These are phyloP conservation scores for Trichonephila inaurata DNA, from an alignment of 1,140 invertebrate species.

Conservation along the genomic window DNA sequence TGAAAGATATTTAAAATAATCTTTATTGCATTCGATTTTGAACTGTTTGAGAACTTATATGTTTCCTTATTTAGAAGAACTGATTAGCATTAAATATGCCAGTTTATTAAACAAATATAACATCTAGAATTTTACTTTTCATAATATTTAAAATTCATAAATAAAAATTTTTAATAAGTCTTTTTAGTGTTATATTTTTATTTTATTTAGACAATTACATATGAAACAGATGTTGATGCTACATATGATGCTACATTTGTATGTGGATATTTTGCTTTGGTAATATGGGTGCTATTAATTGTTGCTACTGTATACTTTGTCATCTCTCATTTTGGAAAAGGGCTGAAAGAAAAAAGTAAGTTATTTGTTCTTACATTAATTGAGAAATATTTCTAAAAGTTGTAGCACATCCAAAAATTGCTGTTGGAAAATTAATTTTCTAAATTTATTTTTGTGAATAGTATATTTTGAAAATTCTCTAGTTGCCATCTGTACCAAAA, in stretches of 20 bases:
- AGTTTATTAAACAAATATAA: too few species aligned
- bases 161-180: neutral
- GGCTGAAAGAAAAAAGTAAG: conserved; percentile 74
- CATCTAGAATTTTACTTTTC: neutral
- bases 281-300: conserved; percentile 60
- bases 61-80: too few species aligned
- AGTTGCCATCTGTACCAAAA: too few species aligned
- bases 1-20: too few species aligned
- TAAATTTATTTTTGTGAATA: too few species aligned
- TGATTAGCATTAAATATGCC: too few species aligned
- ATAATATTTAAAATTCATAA: neutral
- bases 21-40: too few species aligned
- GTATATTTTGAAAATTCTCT: too few species aligned
- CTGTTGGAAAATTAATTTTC: too few species aligned
- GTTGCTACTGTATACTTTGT: conserved; percentile 58
- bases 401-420: too few species aligned
- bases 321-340: conserved; percentile 63
- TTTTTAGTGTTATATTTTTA: neutral
- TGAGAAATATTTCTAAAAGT: too few species aligned
- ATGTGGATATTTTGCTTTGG: conserved; percentile 68
- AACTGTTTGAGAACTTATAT: too few species aligned
- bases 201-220: conserved; percentile 52
- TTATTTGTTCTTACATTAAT: neutral
- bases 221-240: conserved; percentile 48
- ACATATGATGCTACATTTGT: conserved; percentile 62